These are phyloP conservation scores for Parnassius smintheus DNA, from an alignment of 2,888 invertebrate species.

Conservation along the genomic window DNA sequence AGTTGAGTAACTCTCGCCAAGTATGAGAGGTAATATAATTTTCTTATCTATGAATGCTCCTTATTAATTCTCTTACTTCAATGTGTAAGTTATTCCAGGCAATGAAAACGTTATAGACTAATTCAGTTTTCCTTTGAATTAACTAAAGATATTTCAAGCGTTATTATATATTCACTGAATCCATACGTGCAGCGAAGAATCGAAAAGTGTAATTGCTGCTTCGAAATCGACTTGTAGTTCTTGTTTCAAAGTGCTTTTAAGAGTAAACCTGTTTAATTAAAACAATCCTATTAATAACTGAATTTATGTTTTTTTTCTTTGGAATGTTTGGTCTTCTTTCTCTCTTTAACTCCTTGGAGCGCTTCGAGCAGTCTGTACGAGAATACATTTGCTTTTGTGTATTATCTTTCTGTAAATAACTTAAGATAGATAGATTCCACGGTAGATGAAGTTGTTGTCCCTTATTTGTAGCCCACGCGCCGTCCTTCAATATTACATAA, in stretches of 20 bases:
- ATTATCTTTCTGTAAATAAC: too few species aligned
- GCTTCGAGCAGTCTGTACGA: too few species aligned
- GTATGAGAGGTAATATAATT: slow-evolving; percentile 40
- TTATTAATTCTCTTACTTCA: slow-evolving; percentile 28
- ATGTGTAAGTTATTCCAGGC: slow-evolving; percentile 30
- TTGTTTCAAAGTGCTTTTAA: slow-evolving; percentile 11
- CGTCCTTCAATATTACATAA: too few species aligned
- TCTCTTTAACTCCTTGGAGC: too few species aligned
- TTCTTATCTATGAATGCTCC: slow-evolving; percentile 35
- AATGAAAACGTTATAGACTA: slow-evolving; percentile 36
- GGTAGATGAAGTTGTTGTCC: too few species aligned
- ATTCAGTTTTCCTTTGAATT: slow-evolving; percentile 39
- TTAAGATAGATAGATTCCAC: too few species aligned
- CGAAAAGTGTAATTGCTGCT: slow-evolving; percentile 20
- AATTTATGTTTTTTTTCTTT: too few species aligned
- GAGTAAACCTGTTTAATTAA: too few species aligned
- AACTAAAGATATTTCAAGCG: slow-evolving; percentile 33
- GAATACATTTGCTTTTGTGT: too few species aligned
- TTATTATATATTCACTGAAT: slow-evolving; percentile 19
- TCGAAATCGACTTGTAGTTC: slow-evolving; percentile 6
- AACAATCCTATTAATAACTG: too few species aligned
- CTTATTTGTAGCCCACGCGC: too few species aligned
- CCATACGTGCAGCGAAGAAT: slow-evolving; percentile 7
- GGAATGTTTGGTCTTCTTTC: too few species aligned
- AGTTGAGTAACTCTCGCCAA: slow-evolving; percentile 27